Evolutionary conservation across 2,797 vertebrate genomes (phyloP), one percentile per base, ranked within the genome.

Genomic region (Typhlichthys subterraneus): DNA sequence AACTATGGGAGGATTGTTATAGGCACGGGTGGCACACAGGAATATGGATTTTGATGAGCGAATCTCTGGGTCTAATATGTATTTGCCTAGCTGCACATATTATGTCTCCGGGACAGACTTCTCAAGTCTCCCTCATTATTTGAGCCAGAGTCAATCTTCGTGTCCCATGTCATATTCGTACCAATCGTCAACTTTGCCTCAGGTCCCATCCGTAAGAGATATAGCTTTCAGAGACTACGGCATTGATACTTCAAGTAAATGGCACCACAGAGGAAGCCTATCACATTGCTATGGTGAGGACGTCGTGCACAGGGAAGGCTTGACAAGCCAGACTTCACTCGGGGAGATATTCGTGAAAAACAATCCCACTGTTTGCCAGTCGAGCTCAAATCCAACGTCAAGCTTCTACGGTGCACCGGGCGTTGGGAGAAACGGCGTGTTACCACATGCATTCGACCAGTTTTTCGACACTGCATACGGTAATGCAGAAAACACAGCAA

Each of bases 41-140:
- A 95, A 93, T 93, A 99, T 99, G 97, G 97, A 99, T 98, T 98
- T 98, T 96, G 96, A 99, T 94, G 96, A 99, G 89, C 95, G 96
- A 87, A 94, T 98, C 85, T 92, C 96, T 87, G 95, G 95, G 89
- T 96, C 97, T 84, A 99, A 95, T 90, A 98, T 98, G 96, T 99
- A 98, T 94, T 92, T 99, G 91, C 97, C 97, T 88, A 98, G 96
- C 94, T 98, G 97, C 93, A 98, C 97, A 87, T 99, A 99, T 92
- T 99, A 99, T 92, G 96, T 98, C 86, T 97, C 97, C 88, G 96
- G 95, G 89, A 93, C 96, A 84, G 97, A 99, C 89, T 98, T 99
- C 91, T 92, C 97, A 89, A 95, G 95, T 91, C 95, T 99, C 90
- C 96, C 97, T 92, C 94, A 97, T 88, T 99, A 98, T 92, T 91